phyloP scores from a whole-genome alignment of 1,140 invertebrate genomes.

The Philopotamus ludificatus region DNA sequence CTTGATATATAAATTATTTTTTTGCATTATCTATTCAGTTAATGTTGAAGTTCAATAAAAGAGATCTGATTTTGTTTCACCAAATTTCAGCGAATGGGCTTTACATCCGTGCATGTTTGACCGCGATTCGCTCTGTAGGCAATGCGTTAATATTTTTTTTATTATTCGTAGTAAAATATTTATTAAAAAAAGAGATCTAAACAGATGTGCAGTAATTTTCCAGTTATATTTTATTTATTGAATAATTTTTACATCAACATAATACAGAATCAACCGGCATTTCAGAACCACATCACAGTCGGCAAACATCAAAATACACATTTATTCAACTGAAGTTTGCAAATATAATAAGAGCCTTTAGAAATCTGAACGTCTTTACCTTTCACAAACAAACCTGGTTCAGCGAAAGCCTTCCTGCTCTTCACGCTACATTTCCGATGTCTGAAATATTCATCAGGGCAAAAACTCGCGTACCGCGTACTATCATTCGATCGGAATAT shows the following conservation, averaged over 20 bases:
- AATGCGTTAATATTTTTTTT: background rate
- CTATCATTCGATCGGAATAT: no score
- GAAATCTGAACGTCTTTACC: slow-evolving; percentile 10
- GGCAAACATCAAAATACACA: slow-evolving; percentile 18
- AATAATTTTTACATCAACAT: background rate
- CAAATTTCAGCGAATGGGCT: no score
- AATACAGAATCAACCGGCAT: background rate
- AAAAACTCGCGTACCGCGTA: no score
- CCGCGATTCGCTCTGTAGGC: background rate
- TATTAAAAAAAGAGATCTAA: background rate
- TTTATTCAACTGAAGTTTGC: slow-evolving; percentile 29
- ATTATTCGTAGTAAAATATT: no score
- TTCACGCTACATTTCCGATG: no score
- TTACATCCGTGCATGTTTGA: no score
- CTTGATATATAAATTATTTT: no score
- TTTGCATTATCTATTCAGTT: no score
- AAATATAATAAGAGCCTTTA: slow-evolving; percentile 32
- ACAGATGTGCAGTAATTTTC: background rate
- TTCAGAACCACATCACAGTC: no score
- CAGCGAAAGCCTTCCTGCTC: slow-evolving; percentile 16
- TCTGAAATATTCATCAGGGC: no score
- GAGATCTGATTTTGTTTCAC: no score
- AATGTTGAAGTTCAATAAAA: no score
- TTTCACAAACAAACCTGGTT: slow-evolving; percentile 29
- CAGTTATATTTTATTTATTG: background rate